Percentiles rank a stretch among this genome's conserved stretches.
phyloP scores from a whole-genome alignment of 2,888 invertebrate genomes.

The Lamellibrachia columna region DNA sequence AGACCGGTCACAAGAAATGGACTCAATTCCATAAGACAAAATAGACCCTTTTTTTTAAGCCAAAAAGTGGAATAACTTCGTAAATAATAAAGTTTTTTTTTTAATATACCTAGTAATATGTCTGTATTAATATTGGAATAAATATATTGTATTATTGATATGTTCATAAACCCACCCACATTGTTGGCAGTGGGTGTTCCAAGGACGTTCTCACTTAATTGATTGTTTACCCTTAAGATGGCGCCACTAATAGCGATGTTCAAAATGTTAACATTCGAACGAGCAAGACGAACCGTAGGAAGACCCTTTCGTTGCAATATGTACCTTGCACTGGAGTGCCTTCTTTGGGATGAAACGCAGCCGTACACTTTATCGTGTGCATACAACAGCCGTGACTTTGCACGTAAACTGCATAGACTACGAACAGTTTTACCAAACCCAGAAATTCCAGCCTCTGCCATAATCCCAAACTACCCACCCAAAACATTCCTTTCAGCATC shows the following conservation, averaged over 20 bases:
- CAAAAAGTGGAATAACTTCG: too few relatives aligned
- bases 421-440: not conserved
- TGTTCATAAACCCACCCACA: too few relatives aligned
- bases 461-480: constrained; percentile 1
- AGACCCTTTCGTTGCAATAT: not conserved
- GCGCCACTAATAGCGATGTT: not conserved
- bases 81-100: too few relatives aligned
- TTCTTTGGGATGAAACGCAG: not conserved
- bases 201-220: not conserved
- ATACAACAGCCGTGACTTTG: not conserved
- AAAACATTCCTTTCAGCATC: not conserved
- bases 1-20: too few relatives aligned
- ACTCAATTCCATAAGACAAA: too few relatives aligned
- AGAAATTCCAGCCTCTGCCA: not conserved
- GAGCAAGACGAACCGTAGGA: not conserved
- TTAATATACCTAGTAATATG: too few relatives aligned
- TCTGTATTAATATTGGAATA: too few relatives aligned
- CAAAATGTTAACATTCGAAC: not conserved
- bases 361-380: constrained; percentile 3
- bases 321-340: not conserved
- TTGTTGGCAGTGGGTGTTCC: too few relatives aligned
- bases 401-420: constrained; percentile 16
- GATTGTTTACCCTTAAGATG: not conserved
- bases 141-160: too few relatives aligned
- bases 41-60: too few relatives aligned